Evolutionary conservation across 2,888 invertebrate species (phyloP).

Genomic region (Eledona agricola): DNA sequence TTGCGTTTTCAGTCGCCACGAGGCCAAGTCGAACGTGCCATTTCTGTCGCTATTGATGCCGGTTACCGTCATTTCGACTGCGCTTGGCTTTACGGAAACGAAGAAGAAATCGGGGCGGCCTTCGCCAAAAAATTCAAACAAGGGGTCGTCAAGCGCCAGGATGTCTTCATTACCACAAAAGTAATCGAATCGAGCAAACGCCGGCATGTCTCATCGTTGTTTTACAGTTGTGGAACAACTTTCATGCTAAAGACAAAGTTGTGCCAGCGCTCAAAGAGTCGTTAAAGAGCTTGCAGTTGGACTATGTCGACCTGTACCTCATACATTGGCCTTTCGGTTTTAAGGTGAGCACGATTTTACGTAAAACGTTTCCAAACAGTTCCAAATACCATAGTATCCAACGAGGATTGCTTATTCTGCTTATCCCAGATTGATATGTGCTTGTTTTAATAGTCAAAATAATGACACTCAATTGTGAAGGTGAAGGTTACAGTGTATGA

Average conservation of each 20-base stretch:
- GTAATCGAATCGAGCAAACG: conserved; percentile 30
- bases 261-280: conserved; percentile 59
- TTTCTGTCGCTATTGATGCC: conserved; percentile 67
- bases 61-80: conserved; percentile 75
- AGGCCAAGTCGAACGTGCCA: conserved; percentile 60
- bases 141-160: conserved; percentile 72
- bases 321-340: conserved; percentile 60
- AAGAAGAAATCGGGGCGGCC: conserved; percentile 66
- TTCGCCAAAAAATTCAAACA: conserved; percentile 69
- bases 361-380: neutral
- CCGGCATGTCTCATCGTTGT: conserved; percentile 8
- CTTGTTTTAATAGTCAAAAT: too few relatives aligned
- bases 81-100: conserved; percentile 69
- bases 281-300: conserved; percentile 50
- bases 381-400: neutral
- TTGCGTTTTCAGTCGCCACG: conserved; percentile 47
- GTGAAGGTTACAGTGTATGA: too few relatives aligned
- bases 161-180: conserved; percentile 74
- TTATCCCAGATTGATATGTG: too few relatives aligned
- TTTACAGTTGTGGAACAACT: conserved; percentile 69
- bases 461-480: too few relatives aligned
- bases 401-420: conserved; percentile 1
- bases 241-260: conserved; percentile 68
- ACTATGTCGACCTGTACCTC: conserved; percentile 57
- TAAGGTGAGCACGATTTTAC: conserved; percentile 46